Percentiles rank a stretch among this genome's conserved stretches.
These are phyloP conservation scores for Microctenopoma stevenorrisi DNA, from an alignment of 2,797 vertebrate species.

Conservation along the genomic window DNA sequence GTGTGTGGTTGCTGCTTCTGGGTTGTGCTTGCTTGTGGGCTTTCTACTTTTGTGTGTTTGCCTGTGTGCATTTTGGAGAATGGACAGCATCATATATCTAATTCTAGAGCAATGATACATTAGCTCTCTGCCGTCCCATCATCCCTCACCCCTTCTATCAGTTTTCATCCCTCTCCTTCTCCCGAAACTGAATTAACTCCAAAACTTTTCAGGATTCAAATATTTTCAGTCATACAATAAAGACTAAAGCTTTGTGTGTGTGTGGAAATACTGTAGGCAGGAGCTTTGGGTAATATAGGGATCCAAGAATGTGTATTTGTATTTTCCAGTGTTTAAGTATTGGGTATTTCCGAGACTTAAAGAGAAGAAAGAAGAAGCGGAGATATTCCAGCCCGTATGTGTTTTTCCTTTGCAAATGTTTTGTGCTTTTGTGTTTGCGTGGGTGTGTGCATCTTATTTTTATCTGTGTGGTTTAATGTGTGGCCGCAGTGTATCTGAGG, in stretches of 20 bases:
- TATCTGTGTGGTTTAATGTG: slow-evolving; percentile 6
- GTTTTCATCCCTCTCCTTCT: slow-evolving; percentile 27
- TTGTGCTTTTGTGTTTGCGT: slow-evolving; percentile 15
- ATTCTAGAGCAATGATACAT: slow-evolving; percentile 44
- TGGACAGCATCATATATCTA: slow-evolving; percentile 37
- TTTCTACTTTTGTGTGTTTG: slow-evolving; percentile 6
- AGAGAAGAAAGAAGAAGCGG: neutral
- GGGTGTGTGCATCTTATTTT: slow-evolving; percentile 19
- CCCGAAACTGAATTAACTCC: slow-evolving; percentile 8
- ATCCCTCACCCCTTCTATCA: slow-evolving; percentile 34
- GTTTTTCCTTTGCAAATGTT: neutral
- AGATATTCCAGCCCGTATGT: slow-evolving; percentile 1
- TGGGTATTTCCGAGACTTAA: slow-evolving; percentile 7
- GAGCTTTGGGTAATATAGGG: slow-evolving; percentile 5
- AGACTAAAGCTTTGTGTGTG: slow-evolving; percentile 5
- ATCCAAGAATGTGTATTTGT: slow-evolving; percentile 35
- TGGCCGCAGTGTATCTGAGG: slow-evolving; percentile 35
- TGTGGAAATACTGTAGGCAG: slow-evolving; percentile 6
- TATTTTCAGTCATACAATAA: slow-evolving; percentile 11
- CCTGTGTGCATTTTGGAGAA: neutral
- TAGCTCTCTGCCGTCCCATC: slow-evolving; percentile 35
- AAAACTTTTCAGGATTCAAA: slow-evolving; percentile 20
- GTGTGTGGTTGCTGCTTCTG: neutral
- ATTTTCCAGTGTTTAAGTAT: slow-evolving; percentile 36
- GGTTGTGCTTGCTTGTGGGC: slow-evolving; percentile 11